These are phyloP conservation scores for Callaeas wilsoni DNA, from an alignment of 2,113 vertebrate genomes.

Conservation along the genomic window DNA sequence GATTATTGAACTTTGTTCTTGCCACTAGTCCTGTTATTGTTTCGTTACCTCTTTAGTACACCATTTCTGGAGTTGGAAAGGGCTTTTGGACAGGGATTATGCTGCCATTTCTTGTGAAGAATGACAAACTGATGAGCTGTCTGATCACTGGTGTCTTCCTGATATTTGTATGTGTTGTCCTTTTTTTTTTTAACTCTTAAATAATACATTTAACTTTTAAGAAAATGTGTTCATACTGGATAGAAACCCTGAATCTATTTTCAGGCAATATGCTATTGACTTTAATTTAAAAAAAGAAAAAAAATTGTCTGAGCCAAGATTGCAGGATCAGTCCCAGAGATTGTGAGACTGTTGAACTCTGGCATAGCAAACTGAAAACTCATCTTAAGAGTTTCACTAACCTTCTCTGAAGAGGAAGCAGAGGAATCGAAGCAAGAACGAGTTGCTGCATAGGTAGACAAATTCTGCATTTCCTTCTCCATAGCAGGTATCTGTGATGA, in stretches of 20 bases:
- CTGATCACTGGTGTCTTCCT: background rate
- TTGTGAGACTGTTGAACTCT: background rate
- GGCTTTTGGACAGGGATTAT: background rate
- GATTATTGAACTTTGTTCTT: background rate
- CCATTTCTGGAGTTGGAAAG: background rate
- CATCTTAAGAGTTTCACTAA: background rate
- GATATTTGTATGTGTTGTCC: background rate
- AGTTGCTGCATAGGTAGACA: background rate
- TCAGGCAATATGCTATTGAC: background rate
- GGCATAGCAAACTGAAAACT: background rate
- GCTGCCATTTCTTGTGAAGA: background rate
- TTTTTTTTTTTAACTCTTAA: background rate
- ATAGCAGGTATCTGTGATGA: background rate
- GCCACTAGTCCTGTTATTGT: background rate
- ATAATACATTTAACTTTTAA: background rate
- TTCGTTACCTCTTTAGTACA: background rate
- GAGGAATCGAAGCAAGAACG: background rate
- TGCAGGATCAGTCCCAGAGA: background rate
- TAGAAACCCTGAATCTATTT: background rate
- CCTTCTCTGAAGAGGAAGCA: background rate
- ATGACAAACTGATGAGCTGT: background rate
- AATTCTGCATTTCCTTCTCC: background rate
- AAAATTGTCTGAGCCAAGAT: background rate
- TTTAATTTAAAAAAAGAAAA: background rate
- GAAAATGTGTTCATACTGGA: background rate